Evolutionary conservation across 2,797 vertebrate species (phyloP).

Genomic region (Enteromius treurensis): DNA sequence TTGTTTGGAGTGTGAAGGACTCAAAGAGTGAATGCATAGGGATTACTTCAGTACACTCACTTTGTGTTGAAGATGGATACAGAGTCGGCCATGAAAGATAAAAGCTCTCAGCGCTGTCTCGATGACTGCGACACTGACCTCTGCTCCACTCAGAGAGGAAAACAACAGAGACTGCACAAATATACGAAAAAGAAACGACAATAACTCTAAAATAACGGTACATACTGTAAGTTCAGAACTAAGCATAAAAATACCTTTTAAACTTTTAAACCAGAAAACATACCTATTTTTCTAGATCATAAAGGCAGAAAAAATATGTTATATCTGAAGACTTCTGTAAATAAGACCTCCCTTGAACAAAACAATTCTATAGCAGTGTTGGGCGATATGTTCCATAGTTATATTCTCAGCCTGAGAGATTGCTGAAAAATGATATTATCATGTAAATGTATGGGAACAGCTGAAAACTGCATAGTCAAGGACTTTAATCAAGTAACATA

Average conservation of each 20-base stretch:
- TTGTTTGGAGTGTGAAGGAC: constrained; percentile 4
- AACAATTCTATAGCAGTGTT: background rate
- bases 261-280: constrained; percentile 11
- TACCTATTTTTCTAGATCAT: background rate
- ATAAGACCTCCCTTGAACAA: background rate
- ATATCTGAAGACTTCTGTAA: background rate
- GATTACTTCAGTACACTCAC: constrained; percentile 66
- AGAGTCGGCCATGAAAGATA: constrained; percentile 79
- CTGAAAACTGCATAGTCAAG: too few relatives aligned
- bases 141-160: constrained; percentile 71
- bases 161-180: constrained; percentile 68
- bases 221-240: background rate
- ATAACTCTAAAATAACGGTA: background rate
- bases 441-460: too few relatives aligned
- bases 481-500: too few relatives aligned
- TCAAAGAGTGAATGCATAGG: background rate
- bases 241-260: background rate
- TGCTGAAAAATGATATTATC: too few relatives aligned
- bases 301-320: background rate
- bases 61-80: constrained; percentile 85
- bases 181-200: background rate
- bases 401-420: too few relatives aligned
- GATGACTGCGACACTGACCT: constrained; percentile 63
- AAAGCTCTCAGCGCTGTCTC: constrained; percentile 83
- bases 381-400: too few relatives aligned